Evolutionary conservation across 2,888 invertebrate genomes (phyloP), one percentile per base, ranked within the genome.

Genomic region (Mythimna vitellina): DNA sequence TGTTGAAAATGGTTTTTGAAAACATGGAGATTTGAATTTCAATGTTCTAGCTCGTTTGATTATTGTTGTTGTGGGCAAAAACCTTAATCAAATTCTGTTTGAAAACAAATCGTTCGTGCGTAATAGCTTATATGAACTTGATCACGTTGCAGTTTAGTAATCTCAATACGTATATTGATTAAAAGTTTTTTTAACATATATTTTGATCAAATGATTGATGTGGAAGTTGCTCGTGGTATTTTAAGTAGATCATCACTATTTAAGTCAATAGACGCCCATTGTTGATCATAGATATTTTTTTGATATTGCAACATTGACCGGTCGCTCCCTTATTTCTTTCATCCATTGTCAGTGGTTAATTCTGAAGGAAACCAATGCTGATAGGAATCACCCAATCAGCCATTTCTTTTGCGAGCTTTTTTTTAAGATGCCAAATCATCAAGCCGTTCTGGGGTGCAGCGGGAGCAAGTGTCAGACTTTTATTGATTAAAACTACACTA

Each of bases 21-120:
- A 73, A 49, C 12, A n/a, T 22, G 0, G 22, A 20, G 35, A 42
- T 75, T 65, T 9, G 14, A 73, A 73, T 49, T 73, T 20, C 10
- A 20, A 58, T 38, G 49, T 58, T 72, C 14, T 20, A 38, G 22
- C 49, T 72, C 22, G 38, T 73, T 20, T 29, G 17, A 38, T 29
- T 29, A 38, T 29, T 29, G 22, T 42, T 22, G 29, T 38, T 42
- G 51, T 73, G 20, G 14, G 38, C 29, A 53, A 42, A 53, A 53
- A 51, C 10, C 1, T 53, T 57, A 22, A 42, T 51, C 29, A 51
- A 72, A 73, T 22, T 72, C 29, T 7, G 35, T 25, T 54, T 46
- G 14, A 10, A n/a, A 64, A 46, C 22, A 9, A 61, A 2, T 35
- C 20, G 46, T 17, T 46, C 17, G 46, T 46, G 46, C 3, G 42